Base-by-base conservation (phyloP, 2,113 vertebrate genomes). In the Gobiocypris rarus region DNA sequence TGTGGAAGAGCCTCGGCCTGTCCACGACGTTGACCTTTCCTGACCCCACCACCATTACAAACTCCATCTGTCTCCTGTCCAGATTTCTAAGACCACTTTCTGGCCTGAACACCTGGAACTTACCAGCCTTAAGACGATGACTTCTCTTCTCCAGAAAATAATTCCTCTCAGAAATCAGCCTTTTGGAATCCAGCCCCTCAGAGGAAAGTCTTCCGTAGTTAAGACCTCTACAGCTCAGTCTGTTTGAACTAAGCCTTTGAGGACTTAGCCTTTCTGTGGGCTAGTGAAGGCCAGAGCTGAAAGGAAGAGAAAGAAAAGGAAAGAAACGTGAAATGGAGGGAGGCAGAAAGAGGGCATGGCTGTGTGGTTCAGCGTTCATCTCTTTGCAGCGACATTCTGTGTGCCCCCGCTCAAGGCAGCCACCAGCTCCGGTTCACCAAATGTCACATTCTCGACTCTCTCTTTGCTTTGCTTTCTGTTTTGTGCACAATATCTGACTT, bases 221-320 rank as follows among this genome's bases (percentile, higher is more conserved):
- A 85, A 87, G 83, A 85, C 86, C 83, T 82, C 83, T 75, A 65
- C 79, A 87, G 86, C 84, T 87, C 86, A 81, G 84, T 82, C 65
- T 87, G 86, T 85, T 85, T 87, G 86, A 87, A 87, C 86, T 83
- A 85, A 87, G 84, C 61, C 84, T 85, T 75, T 85, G 81, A 85
- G 84, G 81, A 84, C 82, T 87, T 87, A 87, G 86, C 84, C 81
- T 87, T 87, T 83, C 81, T 80, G 75, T 82, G 75, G 83, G 76
- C 69, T 69, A 81, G 75, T 79, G 69, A 83, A 75, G 81, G 70
- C 81, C 86, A 87, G 70, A 65, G 58, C 86, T 83, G 75, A 81
- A 87, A 75, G 41, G 48, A 75, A 41, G 43, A 81, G 84, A 81
- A 38, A 83, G 80, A 80, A 56, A 58, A 71, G 75, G 38, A 75